Conservation (phyloP, 2,888 invertebrate species). For the Polyommatus icarus region DNA sequence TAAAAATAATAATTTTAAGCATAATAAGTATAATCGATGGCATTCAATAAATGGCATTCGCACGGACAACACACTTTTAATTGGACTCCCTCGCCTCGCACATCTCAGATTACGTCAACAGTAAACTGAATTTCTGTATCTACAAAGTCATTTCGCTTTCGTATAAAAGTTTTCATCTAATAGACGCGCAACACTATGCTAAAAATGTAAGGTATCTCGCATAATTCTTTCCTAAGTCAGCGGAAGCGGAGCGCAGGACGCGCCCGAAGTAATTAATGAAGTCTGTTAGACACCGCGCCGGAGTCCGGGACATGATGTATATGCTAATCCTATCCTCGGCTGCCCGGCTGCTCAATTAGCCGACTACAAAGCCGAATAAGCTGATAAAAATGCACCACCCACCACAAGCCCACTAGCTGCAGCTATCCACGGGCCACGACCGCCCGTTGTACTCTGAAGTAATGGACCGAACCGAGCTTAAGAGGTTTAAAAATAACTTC, state of each 20-base stretch:
- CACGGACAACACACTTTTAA: no score
- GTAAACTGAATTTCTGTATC: not conserved
- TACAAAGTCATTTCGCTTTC: not conserved
- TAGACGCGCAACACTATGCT: no score
- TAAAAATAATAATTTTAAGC: no score
- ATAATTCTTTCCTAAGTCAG: not conserved
- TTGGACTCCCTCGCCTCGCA: no score
- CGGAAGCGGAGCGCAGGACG: not conserved
- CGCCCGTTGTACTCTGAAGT: not conserved
- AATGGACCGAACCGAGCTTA: not conserved
- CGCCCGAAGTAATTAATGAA: not conserved
- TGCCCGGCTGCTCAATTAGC: not conserved
- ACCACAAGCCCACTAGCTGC: not conserved
- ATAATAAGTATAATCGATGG: no score
- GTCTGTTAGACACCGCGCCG: not conserved
- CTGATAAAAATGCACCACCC: not conserved
- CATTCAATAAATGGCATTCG: no score
- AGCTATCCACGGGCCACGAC: not conserved
- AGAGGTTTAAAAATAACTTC: constrained; percentile 1
- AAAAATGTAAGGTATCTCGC: not conserved
- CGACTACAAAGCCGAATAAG: not conserved
- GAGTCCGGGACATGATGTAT: not conserved
- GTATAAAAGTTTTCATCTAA: no score
- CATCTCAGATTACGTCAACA: no score
- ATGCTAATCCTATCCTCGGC: not conserved